Evolutionary conservation across 1,140 invertebrate species (phyloP).

Genomic region (Pogonomyrmex californicus): DNA sequence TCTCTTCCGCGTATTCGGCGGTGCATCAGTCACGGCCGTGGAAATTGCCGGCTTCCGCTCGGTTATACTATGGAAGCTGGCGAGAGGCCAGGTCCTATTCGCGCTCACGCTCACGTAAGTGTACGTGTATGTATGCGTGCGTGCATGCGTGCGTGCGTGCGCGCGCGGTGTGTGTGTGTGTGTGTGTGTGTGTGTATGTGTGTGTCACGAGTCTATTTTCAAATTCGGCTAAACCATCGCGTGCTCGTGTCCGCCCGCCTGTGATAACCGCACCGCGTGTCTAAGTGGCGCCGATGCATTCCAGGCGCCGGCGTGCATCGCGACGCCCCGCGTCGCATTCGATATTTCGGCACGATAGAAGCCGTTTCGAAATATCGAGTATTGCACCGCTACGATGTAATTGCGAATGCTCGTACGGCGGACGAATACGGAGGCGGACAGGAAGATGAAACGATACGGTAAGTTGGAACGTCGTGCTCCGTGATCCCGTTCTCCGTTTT

Average conservation of each 20-base stretch:
- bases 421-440: background rate
- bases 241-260: slow-evolving; percentile 20
- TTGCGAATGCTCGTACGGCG: background rate
- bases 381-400: background rate
- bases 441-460: background rate
- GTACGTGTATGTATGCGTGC: background rate
- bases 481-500: background rate
- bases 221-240: slow-evolving; percentile 63
- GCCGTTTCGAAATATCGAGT: background rate
- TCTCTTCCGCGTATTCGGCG: slow-evolving; percentile 59
- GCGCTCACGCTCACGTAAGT: background rate
- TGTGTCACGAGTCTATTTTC: slow-evolving; percentile 65
- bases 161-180: background rate
- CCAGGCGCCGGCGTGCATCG: slow-evolving; percentile 32
- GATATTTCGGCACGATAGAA: slow-evolving; percentile 2
- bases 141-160: background rate
- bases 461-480: background rate
- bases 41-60: slow-evolving; percentile 61
- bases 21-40: slow-evolving; percentile 59
- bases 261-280: slow-evolving; percentile 45
- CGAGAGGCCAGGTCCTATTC: slow-evolving; percentile 46
- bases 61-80: slow-evolving; percentile 49
- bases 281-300: slow-evolving; percentile 40
- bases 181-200: background rate
- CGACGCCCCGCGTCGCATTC: slow-evolving; percentile 15